phyloP scores from a whole-genome alignment of 2,888 invertebrate genomes.

The Muschampia plurimacula region DNA sequence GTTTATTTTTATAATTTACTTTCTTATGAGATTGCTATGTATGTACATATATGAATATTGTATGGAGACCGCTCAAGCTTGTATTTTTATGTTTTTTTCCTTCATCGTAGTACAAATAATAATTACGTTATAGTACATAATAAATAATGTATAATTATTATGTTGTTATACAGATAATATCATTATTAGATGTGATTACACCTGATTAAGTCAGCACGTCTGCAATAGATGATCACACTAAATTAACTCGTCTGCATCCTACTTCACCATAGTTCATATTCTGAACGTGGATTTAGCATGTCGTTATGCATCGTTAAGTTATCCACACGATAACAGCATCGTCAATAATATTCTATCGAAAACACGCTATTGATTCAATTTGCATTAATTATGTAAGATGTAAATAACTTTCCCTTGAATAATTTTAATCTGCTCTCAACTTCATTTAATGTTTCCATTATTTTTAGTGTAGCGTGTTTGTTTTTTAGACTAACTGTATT shows the following conservation, averaged over 20 bases:
- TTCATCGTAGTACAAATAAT: too few species aligned
- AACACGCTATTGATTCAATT: constrained; percentile 16
- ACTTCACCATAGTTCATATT: not conserved
- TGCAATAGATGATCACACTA: too few species aligned
- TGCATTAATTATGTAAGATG: constrained; percentile 20
- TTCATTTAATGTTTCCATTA: not conserved
- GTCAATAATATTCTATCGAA: constrained; percentile 14
- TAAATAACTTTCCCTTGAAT: constrained; percentile 28
- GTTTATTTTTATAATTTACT: not conserved
- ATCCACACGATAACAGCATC: constrained; percentile 9
- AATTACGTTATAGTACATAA: too few species aligned
- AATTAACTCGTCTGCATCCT: too few species aligned
- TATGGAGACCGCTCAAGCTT: too few species aligned
- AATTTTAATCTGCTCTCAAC: constrained; percentile 22
- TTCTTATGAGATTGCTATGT: not conserved
- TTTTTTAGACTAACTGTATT: too few species aligned
- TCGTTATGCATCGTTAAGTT: not conserved
- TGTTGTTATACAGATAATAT: too few species aligned
- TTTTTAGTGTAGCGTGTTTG: not conserved
- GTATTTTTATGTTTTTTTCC: too few species aligned
- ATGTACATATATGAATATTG: not conserved
- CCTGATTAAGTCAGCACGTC: too few species aligned
- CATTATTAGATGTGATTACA: too few species aligned
- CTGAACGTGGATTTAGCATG: constrained; percentile 13
- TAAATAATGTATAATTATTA: too few species aligned